Evolutionary conservation across 2,113 vertebrate genomes (phyloP).

Genomic region (Austrofundulus limnaeus): DNA sequence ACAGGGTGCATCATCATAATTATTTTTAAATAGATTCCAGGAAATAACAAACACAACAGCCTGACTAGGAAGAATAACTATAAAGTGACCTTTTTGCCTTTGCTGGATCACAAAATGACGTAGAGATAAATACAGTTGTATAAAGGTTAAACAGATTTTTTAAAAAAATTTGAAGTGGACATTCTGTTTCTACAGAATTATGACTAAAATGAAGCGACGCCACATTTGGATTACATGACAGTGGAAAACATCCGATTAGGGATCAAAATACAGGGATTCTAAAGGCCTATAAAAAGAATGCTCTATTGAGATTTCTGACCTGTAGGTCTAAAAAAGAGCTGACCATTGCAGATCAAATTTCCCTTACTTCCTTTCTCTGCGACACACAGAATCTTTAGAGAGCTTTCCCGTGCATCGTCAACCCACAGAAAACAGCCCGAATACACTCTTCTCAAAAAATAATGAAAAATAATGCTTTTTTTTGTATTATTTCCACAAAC

Average conservation of each 20-base stretch:
- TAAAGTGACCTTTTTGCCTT: not conserved
- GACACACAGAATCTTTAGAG: conserved; percentile 40
- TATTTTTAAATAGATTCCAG: conserved; percentile 1
- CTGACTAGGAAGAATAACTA: not conserved
- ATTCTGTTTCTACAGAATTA: not conserved
- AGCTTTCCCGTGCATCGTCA: conserved; percentile 64
- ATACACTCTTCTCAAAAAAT: too few relatives aligned
- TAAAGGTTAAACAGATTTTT: too few relatives aligned
- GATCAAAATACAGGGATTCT: conserved; percentile 35
- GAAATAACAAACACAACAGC: not conserved
- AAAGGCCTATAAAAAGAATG: conserved; percentile 57
- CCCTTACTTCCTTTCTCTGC: conserved; percentile 67
- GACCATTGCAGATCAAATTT: conserved; percentile 74
- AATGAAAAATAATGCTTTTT: too few relatives aligned
- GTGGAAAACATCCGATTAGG: conserved; percentile 1
- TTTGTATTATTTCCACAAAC: conserved; percentile 22
- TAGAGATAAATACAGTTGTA: not conserved
- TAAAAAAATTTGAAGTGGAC: not conserved
- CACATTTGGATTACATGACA: not conserved
- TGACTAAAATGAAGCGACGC: conserved; percentile 3
- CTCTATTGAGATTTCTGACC: conserved; percentile 71
- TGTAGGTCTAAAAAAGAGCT: conserved; percentile 75
- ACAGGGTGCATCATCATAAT: not conserved
- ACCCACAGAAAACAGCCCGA: conserved; percentile 51
- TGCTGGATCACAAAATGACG: not conserved